A percentile compares a stretch with the other conserved stretches of the same genome.
These are phyloP conservation scores for Drosophila villosipedis DNA, from an alignment of 2,888 invertebrate species.

Conservation along the genomic window DNA sequence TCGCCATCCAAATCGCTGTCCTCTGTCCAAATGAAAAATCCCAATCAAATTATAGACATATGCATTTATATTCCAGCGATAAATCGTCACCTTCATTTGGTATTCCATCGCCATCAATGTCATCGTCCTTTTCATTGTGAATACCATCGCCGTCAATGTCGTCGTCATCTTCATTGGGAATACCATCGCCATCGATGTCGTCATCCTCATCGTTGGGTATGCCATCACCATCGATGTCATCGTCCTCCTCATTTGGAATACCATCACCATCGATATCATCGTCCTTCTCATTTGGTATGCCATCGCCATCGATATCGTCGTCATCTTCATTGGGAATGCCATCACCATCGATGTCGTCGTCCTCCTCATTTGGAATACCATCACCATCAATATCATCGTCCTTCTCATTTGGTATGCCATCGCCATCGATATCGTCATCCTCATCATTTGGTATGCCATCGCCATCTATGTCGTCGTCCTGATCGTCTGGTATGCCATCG, in stretches of 20 bases:
- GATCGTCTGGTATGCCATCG: constrained; percentile 83
- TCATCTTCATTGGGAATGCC: constrained; percentile 77
- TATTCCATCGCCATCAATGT: constrained; percentile 36
- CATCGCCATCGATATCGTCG: constrained; percentile 81
- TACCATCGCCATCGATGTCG: constrained; percentile 78
- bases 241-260: constrained; percentile 80
- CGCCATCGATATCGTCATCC: constrained; percentile 85
- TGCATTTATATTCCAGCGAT: not conserved
- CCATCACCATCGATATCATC: constrained; percentile 84
- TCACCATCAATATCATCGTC: constrained; percentile 80
- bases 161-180: constrained; percentile 84
- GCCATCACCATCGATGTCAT: constrained; percentile 80
- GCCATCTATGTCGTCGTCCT: constrained; percentile 83
- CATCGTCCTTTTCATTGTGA: constrained; percentile 43
- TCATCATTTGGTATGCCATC: constrained; percentile 86
- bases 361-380: constrained; percentile 75
- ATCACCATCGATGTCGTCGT: constrained; percentile 78
- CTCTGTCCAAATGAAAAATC: constrained; percentile 36
- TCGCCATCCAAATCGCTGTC: constrained; percentile 76
- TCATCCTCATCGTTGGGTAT: constrained; percentile 74
- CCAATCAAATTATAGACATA: not conserved
- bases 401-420: constrained; percentile 84
- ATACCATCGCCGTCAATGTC: constrained; percentile 81
- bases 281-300: constrained; percentile 83
- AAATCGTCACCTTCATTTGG: constrained; percentile 52